Evolutionary conservation across 2,888 invertebrate species (phyloP), one percentile per base, ranked within the genome.

Genomic region (Cerceris rybyensis): DNA sequence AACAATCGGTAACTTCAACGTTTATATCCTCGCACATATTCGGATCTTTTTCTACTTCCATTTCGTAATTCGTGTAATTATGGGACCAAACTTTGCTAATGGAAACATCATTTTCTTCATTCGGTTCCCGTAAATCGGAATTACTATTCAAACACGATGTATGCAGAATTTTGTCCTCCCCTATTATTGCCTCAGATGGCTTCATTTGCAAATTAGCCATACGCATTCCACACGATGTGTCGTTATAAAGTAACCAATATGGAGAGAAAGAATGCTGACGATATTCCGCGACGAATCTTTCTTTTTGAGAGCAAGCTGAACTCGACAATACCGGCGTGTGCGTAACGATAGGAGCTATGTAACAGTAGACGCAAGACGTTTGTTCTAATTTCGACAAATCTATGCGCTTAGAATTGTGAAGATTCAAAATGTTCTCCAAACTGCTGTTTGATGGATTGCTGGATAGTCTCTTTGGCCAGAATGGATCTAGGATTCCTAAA

Each of bases 291-390:
- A 85, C 80, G 7, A 86, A 84, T 58, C 72, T 82, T 58, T 84
- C 88, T 42, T 86, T 85, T 58, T 83, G 86, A 41, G 86, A 83
- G 57, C 83, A 86, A 50, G 67, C 67, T n/a, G 69, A 64, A 55
- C 66, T 79, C 6, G 80, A 68, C 8, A 75, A 66, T 16, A 49
- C 74, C 8, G 76, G 76, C 59, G 77, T 80, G 17, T 78, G 83
- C 46, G 83, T 80, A 46, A 90, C 86, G 11, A 92, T 84, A 0
- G 92, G 92, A 0, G 90, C 87, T 42, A 86, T 83, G 76, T 91
- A 91, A 68, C 91, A 92, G 70, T 90, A 91, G 0, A 91, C 91
- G 59, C 89, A 88, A 41, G 88, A 88, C 0, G 91, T 91, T 63
- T 91, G 89, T 66, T 90, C 86, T 5, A 88, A 70, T 71, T 90